These are phyloP conservation scores for Cyprinodon diabolis DNA, from an alignment of 2,797 vertebrate genomes.

Conservation along the genomic window DNA sequence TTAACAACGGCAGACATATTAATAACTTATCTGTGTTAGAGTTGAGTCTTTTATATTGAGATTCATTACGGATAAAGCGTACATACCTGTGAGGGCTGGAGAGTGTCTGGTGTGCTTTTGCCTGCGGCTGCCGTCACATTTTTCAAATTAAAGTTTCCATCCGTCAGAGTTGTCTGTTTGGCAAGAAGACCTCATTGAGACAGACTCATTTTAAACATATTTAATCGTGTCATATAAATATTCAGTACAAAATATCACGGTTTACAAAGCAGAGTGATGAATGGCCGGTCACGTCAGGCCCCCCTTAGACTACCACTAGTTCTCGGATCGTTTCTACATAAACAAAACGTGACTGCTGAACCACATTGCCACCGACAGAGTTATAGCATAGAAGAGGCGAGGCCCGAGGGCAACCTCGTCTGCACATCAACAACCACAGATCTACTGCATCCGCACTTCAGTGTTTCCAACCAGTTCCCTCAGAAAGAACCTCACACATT, in stretches of 20 bases:
- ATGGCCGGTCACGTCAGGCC: conserved; percentile 48
- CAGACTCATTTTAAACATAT: conserved; percentile 79
- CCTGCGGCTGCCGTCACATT: conserved; percentile 30
- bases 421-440: conserved; percentile 77
- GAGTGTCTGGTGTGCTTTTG: conserved; percentile 2
- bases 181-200: not conserved
- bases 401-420: conserved; percentile 57
- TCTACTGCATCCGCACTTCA: conserved; percentile 61
- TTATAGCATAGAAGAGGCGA: conserved; percentile 61
- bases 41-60: conserved; percentile 31
- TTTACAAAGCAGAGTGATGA: conserved; percentile 89
- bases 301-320: conserved; percentile 63
- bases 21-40: conserved; percentile 48
- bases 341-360: conserved; percentile 63
- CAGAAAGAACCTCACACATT: not conserved
- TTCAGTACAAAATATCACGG: conserved; percentile 97
- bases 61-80: conserved; percentile 40
- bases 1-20: conserved; percentile 44
- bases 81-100: conserved; percentile 39
- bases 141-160: conserved; percentile 33
- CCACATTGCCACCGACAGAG: conserved; percentile 80
- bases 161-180: not conserved
- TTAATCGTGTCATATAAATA: conserved; percentile 97
- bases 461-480: conserved; percentile 36
- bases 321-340: conserved; percentile 64